These are phyloP conservation scores for Panthera tigris DNA, from an alignment of 2,113 vertebrate species.

Conservation along the genomic window DNA sequence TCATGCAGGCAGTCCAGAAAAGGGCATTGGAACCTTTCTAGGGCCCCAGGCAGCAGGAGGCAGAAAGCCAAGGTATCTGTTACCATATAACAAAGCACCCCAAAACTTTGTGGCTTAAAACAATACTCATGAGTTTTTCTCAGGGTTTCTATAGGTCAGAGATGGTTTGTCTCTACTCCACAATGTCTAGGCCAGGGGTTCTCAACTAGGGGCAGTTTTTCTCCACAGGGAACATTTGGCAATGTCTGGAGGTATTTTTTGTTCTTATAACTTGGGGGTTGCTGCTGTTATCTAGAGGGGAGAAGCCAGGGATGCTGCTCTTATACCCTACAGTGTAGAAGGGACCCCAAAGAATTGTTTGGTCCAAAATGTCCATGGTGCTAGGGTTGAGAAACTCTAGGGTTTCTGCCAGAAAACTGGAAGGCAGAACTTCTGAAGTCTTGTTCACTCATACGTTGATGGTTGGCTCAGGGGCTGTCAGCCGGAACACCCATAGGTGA, in stretches of 20 bases:
- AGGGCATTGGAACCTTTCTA: neutral
- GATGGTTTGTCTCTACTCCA: neutral
- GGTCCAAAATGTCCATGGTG: neutral
- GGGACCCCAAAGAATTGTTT: neutral
- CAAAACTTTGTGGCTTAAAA: neutral
- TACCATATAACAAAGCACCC: neutral
- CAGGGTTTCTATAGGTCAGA: neutral
- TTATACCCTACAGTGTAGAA: too few species aligned
- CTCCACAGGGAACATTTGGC: neutral
- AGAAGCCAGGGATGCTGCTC: neutral
- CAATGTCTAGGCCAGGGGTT: neutral
- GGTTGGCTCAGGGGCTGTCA: neutral
- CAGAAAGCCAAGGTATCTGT: neutral
- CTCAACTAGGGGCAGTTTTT: neutral
- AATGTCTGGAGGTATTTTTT: neutral
- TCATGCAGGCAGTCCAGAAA: neutral
- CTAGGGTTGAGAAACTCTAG: neutral
- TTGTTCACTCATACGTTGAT: neutral
- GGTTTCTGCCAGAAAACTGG: neutral
- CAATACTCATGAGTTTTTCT: neutral
- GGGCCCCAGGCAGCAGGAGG: neutral
- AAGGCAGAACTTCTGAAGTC: neutral
- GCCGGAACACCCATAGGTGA: neutral
- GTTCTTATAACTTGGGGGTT: neutral
- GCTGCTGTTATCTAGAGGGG: neutral